Conservation (phyloP, 2,797 vertebrate species). For the Pteropus rufus region DNA sequence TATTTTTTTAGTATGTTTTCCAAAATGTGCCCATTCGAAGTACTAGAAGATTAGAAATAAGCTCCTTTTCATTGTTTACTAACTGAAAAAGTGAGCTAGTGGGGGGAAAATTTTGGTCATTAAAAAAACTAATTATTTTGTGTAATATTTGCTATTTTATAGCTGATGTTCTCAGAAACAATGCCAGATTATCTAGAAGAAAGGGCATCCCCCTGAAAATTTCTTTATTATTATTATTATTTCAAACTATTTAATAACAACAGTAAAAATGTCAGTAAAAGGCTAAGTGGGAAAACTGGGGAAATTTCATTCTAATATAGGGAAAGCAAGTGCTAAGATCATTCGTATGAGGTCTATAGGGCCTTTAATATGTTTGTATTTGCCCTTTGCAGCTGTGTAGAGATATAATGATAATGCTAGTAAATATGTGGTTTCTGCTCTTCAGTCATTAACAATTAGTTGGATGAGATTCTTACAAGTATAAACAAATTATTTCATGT, state of each 20-base stretch:
- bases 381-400: background rate
- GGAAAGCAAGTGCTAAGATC: background rate
- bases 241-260: background rate
- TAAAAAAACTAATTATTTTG: background rate
- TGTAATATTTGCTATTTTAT: background rate
- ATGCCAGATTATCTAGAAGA: background rate
- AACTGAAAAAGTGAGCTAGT: background rate
- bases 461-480: background rate
- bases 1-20: background rate
- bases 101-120: background rate
- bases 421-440: background rate
- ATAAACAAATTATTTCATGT: background rate
- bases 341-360: background rate
- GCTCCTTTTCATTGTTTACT: background rate
- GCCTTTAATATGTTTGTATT: background rate
- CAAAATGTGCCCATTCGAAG: background rate
- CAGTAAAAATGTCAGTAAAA: background rate
- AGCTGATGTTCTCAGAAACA: background rate
- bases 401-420: background rate
- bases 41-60: background rate
- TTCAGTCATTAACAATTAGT: background rate
- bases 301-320: background rate
- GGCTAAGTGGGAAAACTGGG: background rate
- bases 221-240: background rate
- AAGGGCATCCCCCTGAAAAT: background rate